phyloP scores from a whole-genome alignment of 2,113 vertebrate genomes.

The Leucoraja erinaceus region DNA sequence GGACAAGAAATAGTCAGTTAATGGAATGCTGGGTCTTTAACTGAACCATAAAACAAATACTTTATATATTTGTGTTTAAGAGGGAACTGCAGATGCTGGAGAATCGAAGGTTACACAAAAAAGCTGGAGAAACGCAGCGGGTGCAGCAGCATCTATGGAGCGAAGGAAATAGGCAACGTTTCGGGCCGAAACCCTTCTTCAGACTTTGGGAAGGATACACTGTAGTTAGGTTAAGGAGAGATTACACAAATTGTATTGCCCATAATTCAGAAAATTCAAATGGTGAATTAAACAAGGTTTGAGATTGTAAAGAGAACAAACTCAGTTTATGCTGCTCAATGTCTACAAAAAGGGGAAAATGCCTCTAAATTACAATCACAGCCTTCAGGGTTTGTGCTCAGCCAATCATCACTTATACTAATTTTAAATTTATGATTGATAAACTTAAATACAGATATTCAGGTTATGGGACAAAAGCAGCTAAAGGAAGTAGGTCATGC shows the following conservation, averaged over 20 bases:
- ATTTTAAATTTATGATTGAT: neutral
- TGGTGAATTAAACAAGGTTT: neutral
- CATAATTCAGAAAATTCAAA: neutral
- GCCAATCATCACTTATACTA: neutral
- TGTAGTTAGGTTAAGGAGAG: neutral
- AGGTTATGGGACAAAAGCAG: neutral
- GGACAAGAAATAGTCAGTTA: neutral
- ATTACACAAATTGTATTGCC: neutral
- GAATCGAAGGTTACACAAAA: too few species aligned
- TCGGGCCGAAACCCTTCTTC: too few species aligned
- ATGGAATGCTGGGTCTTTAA: neutral
- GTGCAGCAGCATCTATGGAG: too few species aligned
- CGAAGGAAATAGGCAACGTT: too few species aligned
- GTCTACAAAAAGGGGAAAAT: neutral
- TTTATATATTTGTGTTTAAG: too few species aligned
- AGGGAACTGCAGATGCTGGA: too few species aligned
- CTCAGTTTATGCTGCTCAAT: neutral
- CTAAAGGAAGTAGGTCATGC: neutral
- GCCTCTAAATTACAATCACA: neutral
- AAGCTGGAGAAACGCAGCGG: too few species aligned
- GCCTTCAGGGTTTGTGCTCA: neutral
- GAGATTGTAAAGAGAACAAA: neutral
- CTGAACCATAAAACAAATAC: too few species aligned
- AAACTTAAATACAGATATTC: neutral
- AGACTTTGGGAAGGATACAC: neutral